A percentile compares a stretch with the other conserved stretches of the same genome.
Conservation (phyloP, 1,140 invertebrate species). For the Macrobrachium nipponense region DNA sequence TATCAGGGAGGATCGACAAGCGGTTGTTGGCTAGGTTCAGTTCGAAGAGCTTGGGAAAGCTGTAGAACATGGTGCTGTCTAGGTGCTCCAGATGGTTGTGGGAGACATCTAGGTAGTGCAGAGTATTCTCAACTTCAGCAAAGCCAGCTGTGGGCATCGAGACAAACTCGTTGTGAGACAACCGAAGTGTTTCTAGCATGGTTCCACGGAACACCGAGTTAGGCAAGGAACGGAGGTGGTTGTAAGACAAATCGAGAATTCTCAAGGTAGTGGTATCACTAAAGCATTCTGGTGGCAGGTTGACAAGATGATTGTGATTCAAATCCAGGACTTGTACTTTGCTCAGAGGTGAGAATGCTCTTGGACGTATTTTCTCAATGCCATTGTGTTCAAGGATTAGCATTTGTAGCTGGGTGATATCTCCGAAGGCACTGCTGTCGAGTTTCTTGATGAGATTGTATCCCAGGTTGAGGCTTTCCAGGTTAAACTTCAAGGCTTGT, state of each 20-base stretch:
- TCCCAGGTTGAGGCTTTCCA: constrained; percentile 78
- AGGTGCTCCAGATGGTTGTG: constrained; percentile 81
- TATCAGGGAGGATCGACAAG: constrained; percentile 86
- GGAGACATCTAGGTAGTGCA: constrained; percentile 66
- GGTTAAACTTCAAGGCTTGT: constrained; percentile 73
- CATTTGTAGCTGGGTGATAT: constrained; percentile 72
- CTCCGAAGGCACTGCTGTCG: constrained; percentile 77
- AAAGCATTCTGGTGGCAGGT: constrained; percentile 85
- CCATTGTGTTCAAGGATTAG: constrained; percentile 81
- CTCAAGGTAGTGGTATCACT: constrained; percentile 81
- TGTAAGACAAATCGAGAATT: constrained; percentile 81
- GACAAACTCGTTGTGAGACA: constrained; percentile 83
- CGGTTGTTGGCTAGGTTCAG: constrained; percentile 84
- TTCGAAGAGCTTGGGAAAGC: constrained; percentile 81
- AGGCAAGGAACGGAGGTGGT: constrained; percentile 81
- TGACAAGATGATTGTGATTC: constrained; percentile 80
- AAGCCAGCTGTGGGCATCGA: constrained; percentile 71
- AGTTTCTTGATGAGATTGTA: constrained; percentile 80
- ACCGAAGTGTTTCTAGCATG: constrained; percentile 81
- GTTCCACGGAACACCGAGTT: constrained; percentile 84
- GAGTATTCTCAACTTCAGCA: constrained; percentile 58
- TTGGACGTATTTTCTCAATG: constrained; percentile 78
- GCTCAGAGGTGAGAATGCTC: constrained; percentile 76
- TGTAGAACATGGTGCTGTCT: constrained; percentile 87
- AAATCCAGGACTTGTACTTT: constrained; percentile 83